Percentiles rank a stretch among this genome's conserved stretches.
Evolutionary conservation across 2,888 invertebrate genomes (phyloP).

Genomic region (Mythimna pallens): DNA sequence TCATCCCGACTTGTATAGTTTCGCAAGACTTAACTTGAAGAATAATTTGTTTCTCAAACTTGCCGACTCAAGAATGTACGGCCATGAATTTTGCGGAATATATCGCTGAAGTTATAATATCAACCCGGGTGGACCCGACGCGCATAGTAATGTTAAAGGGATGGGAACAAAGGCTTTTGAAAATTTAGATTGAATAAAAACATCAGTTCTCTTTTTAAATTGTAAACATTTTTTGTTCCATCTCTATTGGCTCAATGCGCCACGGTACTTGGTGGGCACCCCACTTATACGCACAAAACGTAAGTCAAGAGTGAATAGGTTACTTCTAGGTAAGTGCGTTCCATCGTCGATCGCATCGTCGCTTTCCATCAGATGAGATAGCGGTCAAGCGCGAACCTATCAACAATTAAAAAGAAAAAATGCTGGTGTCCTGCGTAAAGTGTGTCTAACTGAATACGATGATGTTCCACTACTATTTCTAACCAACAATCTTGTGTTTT

Average conservation of each 20-base stretch:
- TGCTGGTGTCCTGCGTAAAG: neutral
- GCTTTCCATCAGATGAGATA: too few relatives aligned
- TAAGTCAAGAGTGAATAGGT: too few relatives aligned
- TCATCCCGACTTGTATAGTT: conserved; percentile 51
- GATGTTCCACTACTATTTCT: too few relatives aligned
- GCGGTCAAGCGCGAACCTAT: too few relatives aligned
- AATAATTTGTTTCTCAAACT: conserved; percentile 70
- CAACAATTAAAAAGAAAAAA: neutral
- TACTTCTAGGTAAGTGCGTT: too few relatives aligned
- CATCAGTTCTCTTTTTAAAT: neutral
- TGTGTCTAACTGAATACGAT: neutral
- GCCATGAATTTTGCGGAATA: conserved; percentile 68
- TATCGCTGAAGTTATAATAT: conserved; percentile 73
- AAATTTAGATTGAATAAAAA: conserved; percentile 9
- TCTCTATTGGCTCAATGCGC: neutral
- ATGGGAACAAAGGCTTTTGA: conserved; percentile 16
- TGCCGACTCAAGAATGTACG: conserved; percentile 62
- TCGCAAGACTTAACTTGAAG: conserved; percentile 58
- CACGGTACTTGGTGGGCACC: too few relatives aligned
- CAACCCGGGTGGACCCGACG: conserved; percentile 61
- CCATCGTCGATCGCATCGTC: too few relatives aligned
- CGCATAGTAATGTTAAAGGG: conserved; percentile 68
- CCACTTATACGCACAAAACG: too few relatives aligned
- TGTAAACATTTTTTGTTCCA: neutral
- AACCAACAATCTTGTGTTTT: neutral